These are phyloP conservation scores for Drosophila kambysellisi DNA, from an alignment of 2,888 invertebrate genomes.

Conservation along the genomic window DNA sequence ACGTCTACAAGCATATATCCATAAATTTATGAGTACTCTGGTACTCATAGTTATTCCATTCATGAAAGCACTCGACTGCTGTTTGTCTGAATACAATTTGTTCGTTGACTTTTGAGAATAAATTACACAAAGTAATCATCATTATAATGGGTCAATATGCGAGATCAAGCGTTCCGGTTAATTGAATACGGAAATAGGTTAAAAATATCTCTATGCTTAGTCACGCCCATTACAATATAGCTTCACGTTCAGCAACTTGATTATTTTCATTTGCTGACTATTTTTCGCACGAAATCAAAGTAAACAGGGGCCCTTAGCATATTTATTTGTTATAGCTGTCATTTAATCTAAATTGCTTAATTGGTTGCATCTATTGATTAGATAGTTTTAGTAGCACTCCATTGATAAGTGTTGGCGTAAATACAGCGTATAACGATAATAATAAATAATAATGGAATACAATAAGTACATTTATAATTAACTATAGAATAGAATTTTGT, in stretches of 20 bases:
- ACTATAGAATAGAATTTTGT: neutral
- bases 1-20: neutral
- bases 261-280: conserved; percentile 32
- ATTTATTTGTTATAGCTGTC: conserved; percentile 43
- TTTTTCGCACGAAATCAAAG: conserved; percentile 47
- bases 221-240: neutral
- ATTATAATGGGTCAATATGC: conserved; percentile 57
- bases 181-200: conserved; percentile 38
- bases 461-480: neutral
- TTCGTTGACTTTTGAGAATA: conserved; percentile 27
- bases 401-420: conserved; percentile 30
- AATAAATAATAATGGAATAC: neutral
- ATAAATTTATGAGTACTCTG: neutral
- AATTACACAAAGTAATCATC: conserved; percentile 32
- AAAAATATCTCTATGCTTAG: conserved; percentile 2
- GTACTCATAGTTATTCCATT: conserved; percentile 29
- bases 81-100: conserved; percentile 14
- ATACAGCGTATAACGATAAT: neutral
- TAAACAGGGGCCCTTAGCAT: conserved; percentile 41
- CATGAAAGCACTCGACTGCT: conserved; percentile 25
- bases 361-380: conserved; percentile 39
- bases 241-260: neutral
- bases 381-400: conserved; percentile 14
- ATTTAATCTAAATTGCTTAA: conserved; percentile 54
- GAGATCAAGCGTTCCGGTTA: conserved; percentile 48